Evolutionary conservation across 1,140 invertebrate species (phyloP).

Genomic region (Orchestia grillus): DNA sequence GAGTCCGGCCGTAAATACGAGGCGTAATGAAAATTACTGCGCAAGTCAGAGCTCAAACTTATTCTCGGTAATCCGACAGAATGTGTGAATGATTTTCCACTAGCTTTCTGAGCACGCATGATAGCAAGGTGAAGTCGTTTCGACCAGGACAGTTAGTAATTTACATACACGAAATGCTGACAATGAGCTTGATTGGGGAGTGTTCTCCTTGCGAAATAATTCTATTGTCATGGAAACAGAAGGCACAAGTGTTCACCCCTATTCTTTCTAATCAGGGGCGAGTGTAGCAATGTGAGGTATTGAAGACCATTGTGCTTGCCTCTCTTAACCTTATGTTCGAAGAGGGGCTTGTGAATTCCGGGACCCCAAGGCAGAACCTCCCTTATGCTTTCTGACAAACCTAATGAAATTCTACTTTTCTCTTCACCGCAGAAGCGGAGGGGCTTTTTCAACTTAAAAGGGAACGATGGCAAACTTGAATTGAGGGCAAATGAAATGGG

Average conservation of each 20-base stretch:
- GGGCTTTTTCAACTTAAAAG: too few relatives aligned
- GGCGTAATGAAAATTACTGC: conserved; percentile 31
- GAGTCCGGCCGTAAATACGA: conserved; percentile 5
- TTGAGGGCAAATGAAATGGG: too few relatives aligned
- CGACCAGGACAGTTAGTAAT: background rate
- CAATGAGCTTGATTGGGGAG: conserved; percentile 30
- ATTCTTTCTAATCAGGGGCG: conserved; percentile 32
- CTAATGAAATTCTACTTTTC: background rate
- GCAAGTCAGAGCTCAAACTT: conserved; percentile 39
- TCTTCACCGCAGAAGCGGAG: background rate
- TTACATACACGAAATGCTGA: background rate
- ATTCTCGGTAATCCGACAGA: background rate
- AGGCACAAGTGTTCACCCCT: conserved; percentile 47
- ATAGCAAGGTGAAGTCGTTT: background rate
- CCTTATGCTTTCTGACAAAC: conserved; percentile 32
- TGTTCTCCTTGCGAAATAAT: background rate
- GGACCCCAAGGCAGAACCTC: background rate
- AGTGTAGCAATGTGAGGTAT: conserved; percentile 40
- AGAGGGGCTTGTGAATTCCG: background rate
- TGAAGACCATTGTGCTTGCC: conserved; percentile 31
- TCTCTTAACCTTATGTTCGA: conserved; percentile 12
- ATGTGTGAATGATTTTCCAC: conserved; percentile 27
- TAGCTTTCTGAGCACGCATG: background rate
- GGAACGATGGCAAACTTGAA: too few relatives aligned
- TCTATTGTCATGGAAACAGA: conserved; percentile 43